Evolutionary conservation across 1,140 invertebrate genomes (phyloP).

Genomic region (Acromyrmex heyeri): DNA sequence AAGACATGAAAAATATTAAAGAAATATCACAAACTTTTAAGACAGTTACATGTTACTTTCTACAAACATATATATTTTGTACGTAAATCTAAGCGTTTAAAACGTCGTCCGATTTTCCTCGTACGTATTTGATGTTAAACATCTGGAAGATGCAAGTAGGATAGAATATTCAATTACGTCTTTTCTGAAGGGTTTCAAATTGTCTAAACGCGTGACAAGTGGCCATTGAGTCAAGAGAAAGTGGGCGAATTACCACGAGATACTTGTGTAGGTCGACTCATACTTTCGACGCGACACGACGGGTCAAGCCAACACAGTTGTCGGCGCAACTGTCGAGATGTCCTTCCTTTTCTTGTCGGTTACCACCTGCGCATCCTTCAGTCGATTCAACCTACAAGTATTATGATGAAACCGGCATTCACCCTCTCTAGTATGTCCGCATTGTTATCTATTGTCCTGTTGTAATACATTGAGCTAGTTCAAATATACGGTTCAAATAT

Average conservation of each 20-base stretch:
- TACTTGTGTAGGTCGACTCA: conserved; percentile 35
- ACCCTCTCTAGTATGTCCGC: conserved; percentile 2
- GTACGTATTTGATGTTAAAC: background rate
- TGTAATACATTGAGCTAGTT: background rate
- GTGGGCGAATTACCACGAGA: conserved; percentile 33
- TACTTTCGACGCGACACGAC: conserved; percentile 15
- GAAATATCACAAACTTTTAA: background rate
- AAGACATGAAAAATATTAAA: background rate
- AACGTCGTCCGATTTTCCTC: background rate
- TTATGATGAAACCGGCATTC: background rate
- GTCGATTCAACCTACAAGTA: background rate
- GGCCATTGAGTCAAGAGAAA: conserved; percentile 35
- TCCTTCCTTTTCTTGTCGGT: conserved; percentile 16
- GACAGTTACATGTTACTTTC: background rate
- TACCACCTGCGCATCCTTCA: conserved; percentile 15
- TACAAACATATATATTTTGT: background rate
- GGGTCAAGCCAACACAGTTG: conserved; percentile 35
- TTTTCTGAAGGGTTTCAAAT: conserved; percentile 36
- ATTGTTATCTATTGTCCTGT: conserved; percentile 10
- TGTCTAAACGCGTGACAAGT: conserved; percentile 36
- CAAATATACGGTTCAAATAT: no score
- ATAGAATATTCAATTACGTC: conserved; percentile 35
- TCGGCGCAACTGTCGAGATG: conserved; percentile 14
- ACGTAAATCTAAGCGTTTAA: background rate
- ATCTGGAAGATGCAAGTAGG: background rate